Conservation (phyloP, 2,113 vertebrate genomes). For the Xiphophorus maculatus region DNA sequence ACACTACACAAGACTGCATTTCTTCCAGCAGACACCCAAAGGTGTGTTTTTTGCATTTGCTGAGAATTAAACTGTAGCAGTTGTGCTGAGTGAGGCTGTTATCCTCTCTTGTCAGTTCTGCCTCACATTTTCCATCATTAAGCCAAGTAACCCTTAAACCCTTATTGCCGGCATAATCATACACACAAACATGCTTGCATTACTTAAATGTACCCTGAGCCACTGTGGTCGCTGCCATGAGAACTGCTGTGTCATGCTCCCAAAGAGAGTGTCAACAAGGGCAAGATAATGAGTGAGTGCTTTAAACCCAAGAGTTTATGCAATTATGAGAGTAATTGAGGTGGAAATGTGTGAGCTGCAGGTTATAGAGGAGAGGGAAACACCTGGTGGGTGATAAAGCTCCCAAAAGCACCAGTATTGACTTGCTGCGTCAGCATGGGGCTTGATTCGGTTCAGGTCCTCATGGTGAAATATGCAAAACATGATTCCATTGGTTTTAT, state of each 20-base stretch:
- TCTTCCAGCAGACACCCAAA: conserved; percentile 47
- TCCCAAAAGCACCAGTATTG: conserved; percentile 23
- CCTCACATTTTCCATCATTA: conserved; percentile 75
- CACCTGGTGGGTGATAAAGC: conserved; percentile 44
- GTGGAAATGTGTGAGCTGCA: conserved; percentile 41
- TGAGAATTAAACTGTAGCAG: conserved; percentile 42
- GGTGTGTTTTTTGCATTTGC: conserved; percentile 42
- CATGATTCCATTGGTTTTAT: background rate
- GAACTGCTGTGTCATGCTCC: conserved; percentile 62
- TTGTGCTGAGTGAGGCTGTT: conserved; percentile 63
- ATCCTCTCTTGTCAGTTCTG: conserved; percentile 47
- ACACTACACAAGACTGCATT: conserved; percentile 18
- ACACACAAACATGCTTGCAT: conserved; percentile 37
- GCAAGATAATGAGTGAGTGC: conserved; percentile 16
- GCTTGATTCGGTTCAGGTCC: background rate
- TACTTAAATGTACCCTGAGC: conserved; percentile 55
- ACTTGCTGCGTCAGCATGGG: conserved; percentile 32
- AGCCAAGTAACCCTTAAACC: conserved; percentile 59
- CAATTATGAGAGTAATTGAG: conserved; percentile 49
- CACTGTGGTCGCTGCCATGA: conserved; percentile 17
- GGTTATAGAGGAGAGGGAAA: conserved; percentile 34
- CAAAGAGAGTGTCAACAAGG: conserved; percentile 20
- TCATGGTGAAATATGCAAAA: background rate
- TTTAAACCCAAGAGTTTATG: conserved; percentile 16
- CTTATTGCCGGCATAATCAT: conserved; percentile 38